phyloP scores from a whole-genome alignment of 92 coral and sea anemone species.

The Parazoanthus atlanticus region DNA sequence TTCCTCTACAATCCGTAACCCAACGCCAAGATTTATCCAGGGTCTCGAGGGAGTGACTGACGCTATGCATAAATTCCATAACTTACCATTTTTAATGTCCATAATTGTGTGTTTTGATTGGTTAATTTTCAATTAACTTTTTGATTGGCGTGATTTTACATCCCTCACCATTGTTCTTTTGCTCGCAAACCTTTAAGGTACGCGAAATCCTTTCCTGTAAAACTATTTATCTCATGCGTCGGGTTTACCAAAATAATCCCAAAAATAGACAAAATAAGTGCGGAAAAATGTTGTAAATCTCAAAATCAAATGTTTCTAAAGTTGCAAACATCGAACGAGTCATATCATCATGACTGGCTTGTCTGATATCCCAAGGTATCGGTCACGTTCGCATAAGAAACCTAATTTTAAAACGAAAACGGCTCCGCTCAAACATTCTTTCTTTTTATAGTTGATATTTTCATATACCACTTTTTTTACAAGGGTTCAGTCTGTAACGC shows the following conservation, averaged over 20 bases:
- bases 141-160: constrained; percentile 31
- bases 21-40: not conserved
- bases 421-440: no score
- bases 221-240: not conserved
- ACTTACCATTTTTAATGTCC: constrained; percentile 1
- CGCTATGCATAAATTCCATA: constrained; percentile 32
- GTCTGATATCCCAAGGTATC: no score
- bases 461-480: no score
- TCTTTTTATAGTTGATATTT: no score
- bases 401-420: no score
- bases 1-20: not conserved
- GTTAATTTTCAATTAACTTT: not conserved
- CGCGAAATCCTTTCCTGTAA: not conserved
- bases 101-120: constrained; percentile 15
- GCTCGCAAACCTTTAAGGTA: not conserved
- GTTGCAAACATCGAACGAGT: no score
- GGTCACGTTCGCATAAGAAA: no score
- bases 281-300: not conserved
- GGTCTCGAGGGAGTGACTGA: constrained; percentile 34
- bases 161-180: not conserved
- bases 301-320: not conserved
- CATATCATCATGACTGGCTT: no score
- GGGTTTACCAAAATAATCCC: constrained; percentile 35
- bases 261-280: constrained; percentile 20
- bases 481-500: no score